Evolutionary conservation across 2,888 invertebrate genomes (phyloP).

Genomic region (Pasiphila rectangulata): DNA sequence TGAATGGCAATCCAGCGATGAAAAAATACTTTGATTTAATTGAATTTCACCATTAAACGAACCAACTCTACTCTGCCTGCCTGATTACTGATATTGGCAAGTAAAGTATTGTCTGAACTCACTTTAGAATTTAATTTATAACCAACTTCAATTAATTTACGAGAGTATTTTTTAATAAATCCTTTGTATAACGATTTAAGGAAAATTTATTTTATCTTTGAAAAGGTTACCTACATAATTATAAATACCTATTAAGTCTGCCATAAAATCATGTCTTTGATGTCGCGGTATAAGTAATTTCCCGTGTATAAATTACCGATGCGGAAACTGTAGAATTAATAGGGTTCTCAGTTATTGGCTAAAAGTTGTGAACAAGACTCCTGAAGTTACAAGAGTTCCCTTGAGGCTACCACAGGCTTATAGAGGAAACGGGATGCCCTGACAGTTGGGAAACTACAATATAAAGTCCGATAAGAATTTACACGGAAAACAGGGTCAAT

Average conservation of each 20-base stretch:
- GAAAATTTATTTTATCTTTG: constrained; percentile 17
- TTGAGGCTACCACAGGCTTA: background rate
- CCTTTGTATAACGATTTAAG: background rate
- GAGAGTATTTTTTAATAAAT: background rate
- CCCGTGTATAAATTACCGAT: constrained; percentile 25
- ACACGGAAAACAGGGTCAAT: background rate
- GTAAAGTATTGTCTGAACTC: too few species aligned
- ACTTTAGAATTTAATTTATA: background rate
- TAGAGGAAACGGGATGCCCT: constrained; percentile 2
- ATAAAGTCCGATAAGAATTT: background rate
- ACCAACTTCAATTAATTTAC: background rate
- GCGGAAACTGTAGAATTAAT: background rate
- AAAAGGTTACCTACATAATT: constrained; percentile 27
- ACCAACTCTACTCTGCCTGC: too few species aligned
- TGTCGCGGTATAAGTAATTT: constrained; percentile 35
- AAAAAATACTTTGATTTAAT: constrained; percentile 19
- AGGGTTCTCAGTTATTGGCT: constrained; percentile 2
- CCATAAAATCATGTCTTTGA: constrained; percentile 31
- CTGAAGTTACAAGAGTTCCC: background rate
- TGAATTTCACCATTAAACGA: constrained; percentile 9
- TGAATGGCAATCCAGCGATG: constrained; percentile 44
- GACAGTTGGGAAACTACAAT: constrained; percentile 6
- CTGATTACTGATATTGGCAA: too few species aligned
- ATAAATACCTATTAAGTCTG: constrained; percentile 8
- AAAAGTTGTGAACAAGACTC: background rate